Conservation (phyloP, 2,888 invertebrate species). For the Norana najaformis region DNA sequence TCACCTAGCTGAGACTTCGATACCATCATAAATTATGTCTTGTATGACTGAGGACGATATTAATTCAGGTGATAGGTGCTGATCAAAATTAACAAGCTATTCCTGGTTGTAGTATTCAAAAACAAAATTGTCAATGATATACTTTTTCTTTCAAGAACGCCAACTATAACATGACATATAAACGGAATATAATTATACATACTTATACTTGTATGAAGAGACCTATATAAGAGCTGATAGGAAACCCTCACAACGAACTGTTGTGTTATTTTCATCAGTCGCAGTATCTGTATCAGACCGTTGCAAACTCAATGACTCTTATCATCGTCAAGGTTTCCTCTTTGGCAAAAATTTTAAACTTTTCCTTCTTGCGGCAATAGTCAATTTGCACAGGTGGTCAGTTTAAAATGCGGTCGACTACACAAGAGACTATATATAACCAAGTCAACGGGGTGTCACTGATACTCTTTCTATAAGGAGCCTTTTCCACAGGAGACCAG, state of each 20-base stretch:
- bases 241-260: too few species aligned
- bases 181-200: background rate
- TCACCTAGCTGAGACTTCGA: background rate
- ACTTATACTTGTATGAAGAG: background rate
- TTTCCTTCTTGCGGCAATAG: background rate
- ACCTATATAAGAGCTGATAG: too few species aligned
- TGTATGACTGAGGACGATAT: background rate
- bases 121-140: background rate
- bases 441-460: background rate
- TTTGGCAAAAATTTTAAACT: background rate
- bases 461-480: background rate
- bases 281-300: background rate
- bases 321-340: background rate
- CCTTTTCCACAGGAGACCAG: background rate
- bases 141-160: background rate
- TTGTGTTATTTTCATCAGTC: too few species aligned
- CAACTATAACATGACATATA: background rate
- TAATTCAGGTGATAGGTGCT: too few species aligned
- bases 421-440: background rate
- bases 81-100: background rate
- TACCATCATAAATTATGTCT: background rate
- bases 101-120: background rate
- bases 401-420: background rate
- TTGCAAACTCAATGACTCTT: background rate
- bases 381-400: background rate